Evolutionary conservation across 2,888 invertebrate genomes (phyloP), one percentile per base, ranked within the genome.

Genomic region (Koerneria pararmatus): DNA sequence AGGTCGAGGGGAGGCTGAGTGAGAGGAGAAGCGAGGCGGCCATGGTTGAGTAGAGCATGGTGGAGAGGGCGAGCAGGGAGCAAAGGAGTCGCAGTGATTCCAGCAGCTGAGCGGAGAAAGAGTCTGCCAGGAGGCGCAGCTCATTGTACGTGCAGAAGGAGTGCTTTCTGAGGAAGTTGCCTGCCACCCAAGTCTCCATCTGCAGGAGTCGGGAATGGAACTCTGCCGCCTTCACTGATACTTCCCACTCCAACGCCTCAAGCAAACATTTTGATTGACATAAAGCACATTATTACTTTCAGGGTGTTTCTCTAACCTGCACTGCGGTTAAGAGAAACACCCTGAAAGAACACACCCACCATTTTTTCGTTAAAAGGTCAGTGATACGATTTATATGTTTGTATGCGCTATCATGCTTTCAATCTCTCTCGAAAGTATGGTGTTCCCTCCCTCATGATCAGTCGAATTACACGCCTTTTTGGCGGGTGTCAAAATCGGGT

Each of bases 201-300:
- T 56, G 41, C 2, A 62, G 67, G 4, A 80, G 62, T 32, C 71
- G 69, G 2, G 62, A 46, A 24, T 74, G 72, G 63, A 78, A 80
- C 29, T 79, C 77, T 5, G 68, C 72, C 34, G 69, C 71, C 15
- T 71, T 70, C 4, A 81, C 70, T 37, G 51, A 53, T 22, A 63
- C 80, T 76, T 77, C 85, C 94, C 83, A 97, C 91, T 72, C 93
- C 93, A 77, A 88, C 87, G 27, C 95, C 88, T 62, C n/a, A n/a
- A n/a, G n/a, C n/a, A n/a, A n/a, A n/a, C 86, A 95, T 94, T 80
- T 92, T 89, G 69, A 89, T 87, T 87, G n/a, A n/a, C n/a, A n/a
- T n/a, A n/a, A n/a, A n/a, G n/a, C n/a, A n/a, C n/a, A n/a, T n/a
- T n/a, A n/a, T n/a, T n/a, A n/a, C n/a, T n/a, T n/a, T n/a, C n/a